phyloP scores from a whole-genome alignment of 2,113 vertebrate species.

The Origma solitaria region DNA sequence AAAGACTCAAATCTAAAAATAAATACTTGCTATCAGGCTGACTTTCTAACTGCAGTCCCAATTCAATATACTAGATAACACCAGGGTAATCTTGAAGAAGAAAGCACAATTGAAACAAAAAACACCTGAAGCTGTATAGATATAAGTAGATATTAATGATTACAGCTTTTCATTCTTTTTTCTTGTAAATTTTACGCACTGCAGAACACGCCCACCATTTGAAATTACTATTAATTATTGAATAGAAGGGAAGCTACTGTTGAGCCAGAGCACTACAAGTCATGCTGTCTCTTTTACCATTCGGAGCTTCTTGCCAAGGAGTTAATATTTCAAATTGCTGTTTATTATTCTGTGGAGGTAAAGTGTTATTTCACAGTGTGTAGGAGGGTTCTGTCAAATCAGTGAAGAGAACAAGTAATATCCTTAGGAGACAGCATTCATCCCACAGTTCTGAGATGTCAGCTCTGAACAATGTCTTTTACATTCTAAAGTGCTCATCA shows the following conservation, averaged over 20 bases:
- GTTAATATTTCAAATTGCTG: constrained; percentile 63
- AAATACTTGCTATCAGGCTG: not conserved
- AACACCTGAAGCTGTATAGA: not conserved
- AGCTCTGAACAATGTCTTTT: constrained; percentile 60
- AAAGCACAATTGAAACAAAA: not conserved
- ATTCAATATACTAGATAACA: not conserved
- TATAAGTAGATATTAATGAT: not conserved
- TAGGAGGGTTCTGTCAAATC: constrained; percentile 65
- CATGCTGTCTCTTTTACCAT: not conserved
- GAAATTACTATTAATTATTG: not conserved
- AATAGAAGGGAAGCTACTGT: not conserved
- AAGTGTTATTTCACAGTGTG: constrained; percentile 51
- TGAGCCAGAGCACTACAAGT: not conserved
- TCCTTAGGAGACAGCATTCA: constrained; percentile 60
- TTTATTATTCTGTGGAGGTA: constrained; percentile 65
- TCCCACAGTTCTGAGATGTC: constrained; percentile 53
- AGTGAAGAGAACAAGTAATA: constrained; percentile 62
- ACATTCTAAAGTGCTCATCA: constrained; percentile 61
- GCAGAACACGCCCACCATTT: not conserved
- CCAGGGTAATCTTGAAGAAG: not conserved
- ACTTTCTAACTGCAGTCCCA: not conserved
- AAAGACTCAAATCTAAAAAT: not conserved
- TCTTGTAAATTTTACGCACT: not conserved
- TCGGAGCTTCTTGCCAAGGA: not conserved
- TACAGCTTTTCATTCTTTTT: not conserved